Conservation (phyloP, 53 echinoderm and acorn worm species). For the Astropecten irregularis region DNA sequence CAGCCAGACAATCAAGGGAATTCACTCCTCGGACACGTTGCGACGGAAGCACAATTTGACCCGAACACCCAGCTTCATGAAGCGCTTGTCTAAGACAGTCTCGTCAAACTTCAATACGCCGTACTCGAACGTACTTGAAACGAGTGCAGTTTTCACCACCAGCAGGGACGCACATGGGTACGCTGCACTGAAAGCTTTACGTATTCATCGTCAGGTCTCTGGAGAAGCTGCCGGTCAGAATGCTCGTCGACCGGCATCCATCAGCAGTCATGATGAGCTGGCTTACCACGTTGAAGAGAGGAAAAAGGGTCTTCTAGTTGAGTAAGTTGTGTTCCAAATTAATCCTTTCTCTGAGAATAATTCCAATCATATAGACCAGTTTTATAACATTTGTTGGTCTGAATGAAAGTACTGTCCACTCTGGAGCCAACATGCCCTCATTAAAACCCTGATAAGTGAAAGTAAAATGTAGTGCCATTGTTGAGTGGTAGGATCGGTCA, state of each 20-base stretch:
- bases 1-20: slow-evolving; percentile 83
- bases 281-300: slow-evolving; percentile 38
- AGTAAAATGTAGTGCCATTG: no score
- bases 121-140: slow-evolving; percentile 82
- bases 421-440: no score
- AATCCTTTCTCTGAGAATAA: no score
- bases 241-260: slow-evolving; percentile 42
- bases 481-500: no score
- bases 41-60: slow-evolving; percentile 86
- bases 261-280: slow-evolving; percentile 64
- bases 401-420: no score
- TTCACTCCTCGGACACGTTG: slow-evolving; percentile 90
- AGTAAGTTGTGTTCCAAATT: slow-evolving; percentile 51
- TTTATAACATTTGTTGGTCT: no score
- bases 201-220: slow-evolving; percentile 56
- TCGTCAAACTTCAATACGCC: slow-evolving; percentile 75
- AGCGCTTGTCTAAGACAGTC: slow-evolving; percentile 80
- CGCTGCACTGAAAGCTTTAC: slow-evolving; percentile 84
- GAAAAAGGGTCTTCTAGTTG: slow-evolving; percentile 56
- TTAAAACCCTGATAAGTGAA: no score
- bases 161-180: slow-evolving; percentile 86
- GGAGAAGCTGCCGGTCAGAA: slow-evolving; percentile 19
- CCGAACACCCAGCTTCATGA: slow-evolving; percentile 93
- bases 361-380: neutral
- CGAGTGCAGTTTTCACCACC: slow-evolving; percentile 86